Percentiles rank a stretch among this genome's conserved stretches.
These are phyloP conservation scores for Uria aalge DNA, from an alignment of 2,113 vertebrate genomes.

Conservation along the genomic window DNA sequence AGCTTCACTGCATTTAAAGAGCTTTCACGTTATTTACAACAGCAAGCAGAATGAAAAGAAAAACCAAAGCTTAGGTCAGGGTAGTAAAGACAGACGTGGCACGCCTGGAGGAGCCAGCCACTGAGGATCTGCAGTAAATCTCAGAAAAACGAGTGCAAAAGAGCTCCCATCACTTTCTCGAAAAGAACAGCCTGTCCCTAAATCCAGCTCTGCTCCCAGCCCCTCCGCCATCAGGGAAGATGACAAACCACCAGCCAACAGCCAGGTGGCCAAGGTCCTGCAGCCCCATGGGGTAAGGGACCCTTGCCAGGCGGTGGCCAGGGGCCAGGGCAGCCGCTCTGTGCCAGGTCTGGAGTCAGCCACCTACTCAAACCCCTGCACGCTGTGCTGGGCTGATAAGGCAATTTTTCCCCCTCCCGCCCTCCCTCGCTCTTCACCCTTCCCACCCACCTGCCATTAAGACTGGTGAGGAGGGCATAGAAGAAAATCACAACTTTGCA, in stretches of 20 bases:
- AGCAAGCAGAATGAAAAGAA: background rate
- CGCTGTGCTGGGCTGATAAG: slow-evolving; percentile 7
- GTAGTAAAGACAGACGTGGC: background rate
- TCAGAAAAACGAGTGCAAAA: accelerated
- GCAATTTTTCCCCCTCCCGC: background rate
- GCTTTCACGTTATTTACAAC: background rate
- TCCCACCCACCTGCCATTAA: background rate
- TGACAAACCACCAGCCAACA: background rate
- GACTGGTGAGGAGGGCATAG: background rate
- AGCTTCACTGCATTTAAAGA: background rate
- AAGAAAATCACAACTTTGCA: background rate
- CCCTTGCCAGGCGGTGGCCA: background rate
- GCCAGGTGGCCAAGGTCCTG: background rate
- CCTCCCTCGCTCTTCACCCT: background rate
- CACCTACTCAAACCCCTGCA: background rate
- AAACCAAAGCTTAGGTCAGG: background rate
- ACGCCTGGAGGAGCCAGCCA: background rate
- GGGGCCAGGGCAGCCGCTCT: background rate
- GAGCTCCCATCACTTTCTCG: background rate
- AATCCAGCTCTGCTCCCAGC: background rate
- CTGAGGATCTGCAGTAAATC: background rate
- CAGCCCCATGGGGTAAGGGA: background rate
- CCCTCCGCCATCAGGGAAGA: background rate
- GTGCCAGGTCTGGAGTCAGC: background rate
- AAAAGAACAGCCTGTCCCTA: slow-evolving; percentile 32